Evolutionary conservation across 1,140 invertebrate genomes (phyloP).

Genomic region (Capitella teleta): DNA sequence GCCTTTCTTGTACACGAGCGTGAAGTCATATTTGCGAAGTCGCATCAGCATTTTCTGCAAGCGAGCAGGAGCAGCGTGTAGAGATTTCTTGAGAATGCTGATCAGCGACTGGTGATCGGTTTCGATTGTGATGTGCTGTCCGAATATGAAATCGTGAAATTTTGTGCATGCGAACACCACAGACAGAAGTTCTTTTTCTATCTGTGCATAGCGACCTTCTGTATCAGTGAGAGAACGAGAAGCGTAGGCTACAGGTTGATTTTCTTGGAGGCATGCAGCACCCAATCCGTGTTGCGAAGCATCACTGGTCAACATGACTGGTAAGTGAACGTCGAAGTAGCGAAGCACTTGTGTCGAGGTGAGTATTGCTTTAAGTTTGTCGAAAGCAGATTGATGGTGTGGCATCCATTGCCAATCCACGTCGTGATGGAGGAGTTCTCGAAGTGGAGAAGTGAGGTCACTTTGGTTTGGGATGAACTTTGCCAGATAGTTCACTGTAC

Average conservation of each 20-base stretch:
- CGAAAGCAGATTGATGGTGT: too few relatives aligned
- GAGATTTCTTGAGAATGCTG: neutral
- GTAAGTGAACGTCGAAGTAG: too few relatives aligned
- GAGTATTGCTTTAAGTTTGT: too few relatives aligned
- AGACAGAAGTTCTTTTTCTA: too few relatives aligned
- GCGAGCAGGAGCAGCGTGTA: neutral
- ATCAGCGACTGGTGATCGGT: neutral
- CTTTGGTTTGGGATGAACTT: constrained; percentile 17
- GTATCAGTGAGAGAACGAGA: too few relatives aligned
- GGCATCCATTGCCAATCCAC: constrained; percentile 3
- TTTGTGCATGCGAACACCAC: too few relatives aligned
- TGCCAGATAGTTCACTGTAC: constrained; percentile 14
- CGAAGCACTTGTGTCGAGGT: too few relatives aligned
- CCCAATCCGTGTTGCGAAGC: too few relatives aligned
- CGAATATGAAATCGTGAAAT: neutral
- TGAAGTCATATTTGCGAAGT: neutral
- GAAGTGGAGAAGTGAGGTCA: constrained; percentile 13
- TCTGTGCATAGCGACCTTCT: too few relatives aligned
- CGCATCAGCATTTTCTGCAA: too few relatives aligned
- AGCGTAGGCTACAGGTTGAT: neutral
- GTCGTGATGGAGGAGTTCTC: constrained; percentile 3
- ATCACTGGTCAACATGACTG: too few relatives aligned
- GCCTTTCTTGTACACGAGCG: neutral
- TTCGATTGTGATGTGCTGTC: neutral
- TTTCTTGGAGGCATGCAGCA: too few relatives aligned